Percentiles rank a stretch among this genome's conserved stretches.
Evolutionary conservation across 1,140 invertebrate species (phyloP).

Genomic region (Ceratoteleas bidentatus): DNA sequence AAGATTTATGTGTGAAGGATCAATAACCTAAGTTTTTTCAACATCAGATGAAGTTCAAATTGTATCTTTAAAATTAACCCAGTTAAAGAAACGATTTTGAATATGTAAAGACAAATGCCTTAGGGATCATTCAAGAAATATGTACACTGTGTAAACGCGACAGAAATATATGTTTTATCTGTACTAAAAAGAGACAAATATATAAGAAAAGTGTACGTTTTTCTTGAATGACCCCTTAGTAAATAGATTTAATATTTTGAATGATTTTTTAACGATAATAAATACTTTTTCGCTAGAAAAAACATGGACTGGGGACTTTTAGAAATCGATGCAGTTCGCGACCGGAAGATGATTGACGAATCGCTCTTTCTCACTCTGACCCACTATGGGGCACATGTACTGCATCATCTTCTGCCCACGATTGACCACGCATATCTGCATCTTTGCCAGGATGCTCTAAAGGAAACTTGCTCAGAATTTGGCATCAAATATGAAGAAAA

Average conservation of each 20-base stretch:
- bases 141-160: no score
- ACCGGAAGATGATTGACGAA: constrained; percentile 86
- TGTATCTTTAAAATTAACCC: no score
- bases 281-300: constrained; percentile 71
- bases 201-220: no score
- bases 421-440: constrained; percentile 88
- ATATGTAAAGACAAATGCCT: no score
- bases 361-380: constrained; percentile 86
- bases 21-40: no score
- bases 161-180: no score
- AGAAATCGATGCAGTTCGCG: constrained; percentile 88
- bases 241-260: background rate
- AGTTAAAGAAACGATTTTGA: no score
- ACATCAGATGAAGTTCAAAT: no score
- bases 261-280: background rate
- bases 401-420: constrained; percentile 92
- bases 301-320: constrained; percentile 89
- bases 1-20: no score
- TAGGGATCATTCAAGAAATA: no score
- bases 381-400: constrained; percentile 88
- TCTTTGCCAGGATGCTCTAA: constrained; percentile 85
- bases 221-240: no score
- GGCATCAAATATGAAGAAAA: constrained; percentile 82
- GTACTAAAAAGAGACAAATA: no score
- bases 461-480: constrained; percentile 87